Evolutionary conservation across 2,113 vertebrate species (phyloP).

Genomic region (Phaetusa simplex): DNA sequence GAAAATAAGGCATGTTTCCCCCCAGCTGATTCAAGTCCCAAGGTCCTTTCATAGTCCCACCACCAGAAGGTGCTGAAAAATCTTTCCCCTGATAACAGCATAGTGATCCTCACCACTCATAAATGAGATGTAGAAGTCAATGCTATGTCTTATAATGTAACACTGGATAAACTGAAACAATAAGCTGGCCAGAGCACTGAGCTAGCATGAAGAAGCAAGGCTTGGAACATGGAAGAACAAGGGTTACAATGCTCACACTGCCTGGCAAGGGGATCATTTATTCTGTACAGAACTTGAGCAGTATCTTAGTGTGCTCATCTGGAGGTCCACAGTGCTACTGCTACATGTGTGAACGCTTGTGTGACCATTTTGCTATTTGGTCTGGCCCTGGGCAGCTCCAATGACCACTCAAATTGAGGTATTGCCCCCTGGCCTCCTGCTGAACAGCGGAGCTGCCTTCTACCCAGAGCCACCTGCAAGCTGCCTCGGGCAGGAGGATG

Average conservation of each 20-base stretch:
- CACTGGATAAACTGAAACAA: neutral
- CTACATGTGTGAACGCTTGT: neutral
- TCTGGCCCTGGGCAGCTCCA: neutral
- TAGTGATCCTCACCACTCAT: neutral
- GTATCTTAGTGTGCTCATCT: accelerated
- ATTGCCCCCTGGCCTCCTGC: neutral
- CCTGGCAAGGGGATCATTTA: neutral
- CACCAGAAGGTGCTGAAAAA: neutral
- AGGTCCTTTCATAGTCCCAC: neutral
- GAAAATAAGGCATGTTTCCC: neutral
- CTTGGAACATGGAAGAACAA: neutral
- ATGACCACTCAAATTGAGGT: too few relatives aligned
- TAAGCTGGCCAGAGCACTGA: neutral
- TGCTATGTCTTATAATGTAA: neutral
- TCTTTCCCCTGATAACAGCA: neutral
- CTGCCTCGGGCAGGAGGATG: neutral
- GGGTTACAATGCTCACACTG: neutral
- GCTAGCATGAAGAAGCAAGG: neutral
- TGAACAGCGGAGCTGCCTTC: neutral
- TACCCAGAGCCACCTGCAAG: neutral
- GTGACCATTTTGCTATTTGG: neutral
- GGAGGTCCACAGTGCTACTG: neutral
- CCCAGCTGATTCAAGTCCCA: neutral
- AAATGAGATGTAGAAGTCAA: neutral
- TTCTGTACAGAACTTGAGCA: neutral